Evolutionary conservation across 1,140 invertebrate species (phyloP).

Genomic region (Bombus haemorrhoidalis): DNA sequence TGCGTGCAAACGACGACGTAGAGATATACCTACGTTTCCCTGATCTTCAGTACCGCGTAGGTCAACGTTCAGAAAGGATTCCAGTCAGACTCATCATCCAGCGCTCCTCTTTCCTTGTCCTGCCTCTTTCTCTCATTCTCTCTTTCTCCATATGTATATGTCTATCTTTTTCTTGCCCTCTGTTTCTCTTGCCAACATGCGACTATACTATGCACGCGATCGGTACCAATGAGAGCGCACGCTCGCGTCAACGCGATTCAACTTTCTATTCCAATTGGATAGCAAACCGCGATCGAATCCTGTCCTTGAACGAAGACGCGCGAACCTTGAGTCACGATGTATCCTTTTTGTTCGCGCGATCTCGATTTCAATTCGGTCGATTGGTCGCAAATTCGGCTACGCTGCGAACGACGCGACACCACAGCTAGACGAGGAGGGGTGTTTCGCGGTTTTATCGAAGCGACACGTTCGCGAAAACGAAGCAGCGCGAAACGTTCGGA

Average conservation of each 20-base stretch:
- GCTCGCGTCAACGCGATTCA: neutral
- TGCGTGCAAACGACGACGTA: constrained; percentile 35
- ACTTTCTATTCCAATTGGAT: neutral
- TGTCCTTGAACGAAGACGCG: neutral
- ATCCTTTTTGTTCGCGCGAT: neutral
- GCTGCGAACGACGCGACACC: no score
- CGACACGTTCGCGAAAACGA: constrained; percentile 18
- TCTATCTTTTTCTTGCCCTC: neutral
- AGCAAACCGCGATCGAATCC: neutral
- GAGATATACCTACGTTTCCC: constrained; percentile 41
- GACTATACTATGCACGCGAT: neutral
- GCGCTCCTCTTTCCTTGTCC: neutral
- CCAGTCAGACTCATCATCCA: constrained; percentile 42
- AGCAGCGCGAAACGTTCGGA: constrained; percentile 37
- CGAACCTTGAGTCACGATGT: neutral
- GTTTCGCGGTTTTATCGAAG: neutral
- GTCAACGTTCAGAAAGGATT: constrained; percentile 53
- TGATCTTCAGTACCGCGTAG: constrained; percentile 43
- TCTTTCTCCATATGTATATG: neutral
- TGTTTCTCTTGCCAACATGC: neutral
- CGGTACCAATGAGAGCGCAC: neutral
- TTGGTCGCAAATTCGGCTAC: no score
- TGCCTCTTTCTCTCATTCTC: neutral
- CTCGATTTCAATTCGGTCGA: neutral
- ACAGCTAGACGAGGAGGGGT: neutral